These are phyloP conservation scores for western clawed frog (Xenopus tropicalis) DNA, from an alignment of 2,113 vertebrate species.

Conservation along the genomic window DNA sequence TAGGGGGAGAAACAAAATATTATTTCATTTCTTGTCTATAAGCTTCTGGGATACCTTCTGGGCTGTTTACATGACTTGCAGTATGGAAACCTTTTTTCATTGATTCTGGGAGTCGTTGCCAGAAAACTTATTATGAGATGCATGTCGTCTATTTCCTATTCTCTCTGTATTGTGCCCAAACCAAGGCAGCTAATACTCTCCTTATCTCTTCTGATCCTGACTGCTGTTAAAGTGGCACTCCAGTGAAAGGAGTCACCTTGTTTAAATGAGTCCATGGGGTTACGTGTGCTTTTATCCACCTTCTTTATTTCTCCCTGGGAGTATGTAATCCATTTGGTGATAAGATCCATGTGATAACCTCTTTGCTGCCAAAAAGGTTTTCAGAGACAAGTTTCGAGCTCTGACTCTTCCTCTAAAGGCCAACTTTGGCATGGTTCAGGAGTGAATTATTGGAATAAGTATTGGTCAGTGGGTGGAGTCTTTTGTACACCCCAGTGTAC, in stretches of 20 bases:
- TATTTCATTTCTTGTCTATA: too few species aligned
- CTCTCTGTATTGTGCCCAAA: slow-evolving; percentile 6
- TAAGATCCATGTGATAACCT: slow-evolving; percentile 18
- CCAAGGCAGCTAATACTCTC: neutral
- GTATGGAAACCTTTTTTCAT: slow-evolving; percentile 5
- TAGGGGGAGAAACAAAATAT: too few species aligned
- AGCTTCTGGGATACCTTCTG: slow-evolving; percentile 13
- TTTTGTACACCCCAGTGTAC: neutral
- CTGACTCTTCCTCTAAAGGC: neutral
- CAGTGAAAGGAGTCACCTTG: slow-evolving; percentile 14
- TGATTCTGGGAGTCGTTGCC: neutral
- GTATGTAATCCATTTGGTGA: slow-evolving; percentile 7
- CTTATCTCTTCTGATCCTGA: slow-evolving; percentile 20
- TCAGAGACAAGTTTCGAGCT: neutral
- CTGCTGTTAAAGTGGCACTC: slow-evolving; percentile 19
- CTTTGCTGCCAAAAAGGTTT: neutral
- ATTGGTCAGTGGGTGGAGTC: too few species aligned
- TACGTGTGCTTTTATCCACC: slow-evolving; percentile 5
- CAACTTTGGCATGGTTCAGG: neutral
- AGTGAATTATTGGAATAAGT: neutral
- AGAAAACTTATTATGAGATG: slow-evolving; percentile 1
- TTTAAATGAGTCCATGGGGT: slow-evolving; percentile 6
- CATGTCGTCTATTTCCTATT: slow-evolving; percentile 7
- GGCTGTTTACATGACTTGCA: slow-evolving; percentile 29
- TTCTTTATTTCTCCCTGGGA: slow-evolving; percentile 11